Evolutionary conservation across 2,797 vertebrate species (phyloP).

Genomic region (Syncerus caffer): DNA sequence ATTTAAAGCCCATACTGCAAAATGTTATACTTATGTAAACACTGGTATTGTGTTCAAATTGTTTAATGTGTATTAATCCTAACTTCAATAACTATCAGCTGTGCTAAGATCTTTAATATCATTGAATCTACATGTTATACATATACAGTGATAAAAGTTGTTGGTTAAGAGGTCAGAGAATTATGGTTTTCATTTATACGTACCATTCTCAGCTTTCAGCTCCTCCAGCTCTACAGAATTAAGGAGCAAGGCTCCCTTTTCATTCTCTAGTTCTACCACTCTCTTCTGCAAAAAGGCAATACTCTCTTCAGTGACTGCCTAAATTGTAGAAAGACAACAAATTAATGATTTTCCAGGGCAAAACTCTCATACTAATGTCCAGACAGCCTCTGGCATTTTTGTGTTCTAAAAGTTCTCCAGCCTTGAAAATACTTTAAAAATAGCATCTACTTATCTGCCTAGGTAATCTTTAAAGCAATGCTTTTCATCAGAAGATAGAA

Average conservation of each 20-base stretch:
- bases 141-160: not conserved
- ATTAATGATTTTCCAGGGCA: slow-evolving; percentile 27
- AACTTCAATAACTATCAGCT: not conserved
- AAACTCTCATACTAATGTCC: not conserved
- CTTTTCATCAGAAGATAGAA: not conserved
- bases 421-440: slow-evolving; percentile 41
- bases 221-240: slow-evolving; percentile 51
- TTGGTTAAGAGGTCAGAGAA: slow-evolving; percentile 16
- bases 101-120: not conserved
- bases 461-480: not conserved
- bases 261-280: slow-evolving; percentile 63
- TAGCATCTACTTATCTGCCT: slow-evolving; percentile 4
- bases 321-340: slow-evolving; percentile 39
- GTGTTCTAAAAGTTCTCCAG: slow-evolving; percentile 11
- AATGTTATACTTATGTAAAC: slow-evolving; percentile 6
- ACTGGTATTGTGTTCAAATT: not conserved
- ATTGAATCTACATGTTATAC: not conserved
- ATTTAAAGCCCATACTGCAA: not conserved
- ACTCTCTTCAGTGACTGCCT: slow-evolving; percentile 74
- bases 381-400: not conserved
- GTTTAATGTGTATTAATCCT: not conserved
- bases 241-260: slow-evolving; percentile 61
- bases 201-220: slow-evolving; percentile 72
- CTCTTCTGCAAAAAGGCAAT: slow-evolving; percentile 60
- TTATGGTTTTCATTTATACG: slow-evolving; percentile 10